phyloP scores from a whole-genome alignment of 2,113 vertebrate species.

The Festucalex cinctus region DNA sequence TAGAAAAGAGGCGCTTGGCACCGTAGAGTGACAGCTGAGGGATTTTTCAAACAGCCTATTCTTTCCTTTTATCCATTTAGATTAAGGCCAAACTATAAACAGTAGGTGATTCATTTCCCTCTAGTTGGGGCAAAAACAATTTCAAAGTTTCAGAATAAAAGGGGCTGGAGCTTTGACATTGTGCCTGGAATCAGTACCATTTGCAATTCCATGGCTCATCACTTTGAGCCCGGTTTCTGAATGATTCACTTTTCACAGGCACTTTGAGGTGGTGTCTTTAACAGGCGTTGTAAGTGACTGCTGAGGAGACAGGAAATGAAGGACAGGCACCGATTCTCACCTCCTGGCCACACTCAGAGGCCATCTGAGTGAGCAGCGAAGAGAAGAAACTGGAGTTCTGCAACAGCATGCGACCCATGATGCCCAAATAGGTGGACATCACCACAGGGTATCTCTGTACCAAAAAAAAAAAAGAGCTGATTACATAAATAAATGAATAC shows the following conservation, averaged over 20 bases:
- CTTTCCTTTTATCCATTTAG: slow-evolving; percentile 17
- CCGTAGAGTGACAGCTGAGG: background rate
- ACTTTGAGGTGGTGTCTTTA: slow-evolving; percentile 28
- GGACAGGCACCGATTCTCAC: slow-evolving; percentile 65
- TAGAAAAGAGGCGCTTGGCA: background rate
- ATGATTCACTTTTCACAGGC: slow-evolving; percentile 36
- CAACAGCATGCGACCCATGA: slow-evolving; percentile 87
- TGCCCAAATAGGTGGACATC: slow-evolving; percentile 94
- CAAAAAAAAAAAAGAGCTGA: slow-evolving; percentile 28
- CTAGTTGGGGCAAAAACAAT: background rate
- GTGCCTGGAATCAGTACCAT: slow-evolving; percentile 18
- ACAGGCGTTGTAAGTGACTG: slow-evolving; percentile 12
- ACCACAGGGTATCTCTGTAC: slow-evolving; percentile 91
- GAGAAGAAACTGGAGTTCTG: slow-evolving; percentile 93
- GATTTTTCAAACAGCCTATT: slow-evolving; percentile 6
- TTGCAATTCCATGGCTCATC: slow-evolving; percentile 50
- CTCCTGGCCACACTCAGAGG: slow-evolving; percentile 85
- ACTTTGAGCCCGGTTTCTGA: slow-evolving; percentile 29
- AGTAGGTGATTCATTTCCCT: slow-evolving; percentile 8
- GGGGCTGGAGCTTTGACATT: slow-evolving; percentile 2
- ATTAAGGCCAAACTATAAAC: slow-evolving; percentile 15
- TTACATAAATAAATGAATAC: background rate
- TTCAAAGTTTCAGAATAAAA: slow-evolving; percentile 7
- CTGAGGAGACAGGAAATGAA: slow-evolving; percentile 45
- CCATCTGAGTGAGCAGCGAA: slow-evolving; percentile 87